phyloP scores from a whole-genome alignment of 1,140 invertebrate genomes.

The Micrasema longulum region DNA sequence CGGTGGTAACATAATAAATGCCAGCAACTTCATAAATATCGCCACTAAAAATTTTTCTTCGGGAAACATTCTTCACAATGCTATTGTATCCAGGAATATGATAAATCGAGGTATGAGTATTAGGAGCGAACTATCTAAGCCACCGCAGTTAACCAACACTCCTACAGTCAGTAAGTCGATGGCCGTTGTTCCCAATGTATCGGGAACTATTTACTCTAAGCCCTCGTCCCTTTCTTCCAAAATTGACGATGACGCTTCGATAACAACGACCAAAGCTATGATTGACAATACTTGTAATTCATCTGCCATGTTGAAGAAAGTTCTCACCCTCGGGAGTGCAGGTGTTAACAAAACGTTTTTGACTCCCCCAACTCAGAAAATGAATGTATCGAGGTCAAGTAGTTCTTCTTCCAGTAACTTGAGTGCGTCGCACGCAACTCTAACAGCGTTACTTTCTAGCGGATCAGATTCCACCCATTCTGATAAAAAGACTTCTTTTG shows the following conservation, averaged over 20 bases:
- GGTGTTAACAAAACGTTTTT: conserved; percentile 65
- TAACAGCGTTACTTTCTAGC: conserved; percentile 63
- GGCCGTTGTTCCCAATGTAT: conserved; percentile 30
- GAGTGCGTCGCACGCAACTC: conserved; percentile 65
- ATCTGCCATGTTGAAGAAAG: conserved; percentile 67
- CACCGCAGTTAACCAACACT: conserved; percentile 15
- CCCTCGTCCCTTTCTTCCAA: conserved; percentile 39
- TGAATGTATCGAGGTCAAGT: conserved; percentile 42
- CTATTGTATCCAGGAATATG: conserved; percentile 62
- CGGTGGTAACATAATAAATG: conserved; percentile 56
- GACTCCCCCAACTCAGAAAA: conserved; percentile 67
- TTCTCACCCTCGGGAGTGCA: conserved; percentile 64
- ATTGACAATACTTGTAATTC: conserved; percentile 67
- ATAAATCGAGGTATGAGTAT: conserved; percentile 48
- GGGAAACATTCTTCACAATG: conserved; percentile 67
- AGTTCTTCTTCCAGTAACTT: conserved; percentile 61
- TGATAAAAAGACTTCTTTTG: conserved; percentile 58
- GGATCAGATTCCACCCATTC: conserved; percentile 58
- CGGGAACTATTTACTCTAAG: conserved; percentile 32
- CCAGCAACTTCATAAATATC: conserved; percentile 64
- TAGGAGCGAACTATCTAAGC: conserved; percentile 41
- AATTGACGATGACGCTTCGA: conserved; percentile 51
- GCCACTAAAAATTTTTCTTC: conserved; percentile 65
- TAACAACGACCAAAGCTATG: conserved; percentile 64
- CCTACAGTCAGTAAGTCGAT: conserved; percentile 26